Evolutionary conservation across 2,113 vertebrate species (phyloP).

Genomic region (Tychaedon coryphoeus): DNA sequence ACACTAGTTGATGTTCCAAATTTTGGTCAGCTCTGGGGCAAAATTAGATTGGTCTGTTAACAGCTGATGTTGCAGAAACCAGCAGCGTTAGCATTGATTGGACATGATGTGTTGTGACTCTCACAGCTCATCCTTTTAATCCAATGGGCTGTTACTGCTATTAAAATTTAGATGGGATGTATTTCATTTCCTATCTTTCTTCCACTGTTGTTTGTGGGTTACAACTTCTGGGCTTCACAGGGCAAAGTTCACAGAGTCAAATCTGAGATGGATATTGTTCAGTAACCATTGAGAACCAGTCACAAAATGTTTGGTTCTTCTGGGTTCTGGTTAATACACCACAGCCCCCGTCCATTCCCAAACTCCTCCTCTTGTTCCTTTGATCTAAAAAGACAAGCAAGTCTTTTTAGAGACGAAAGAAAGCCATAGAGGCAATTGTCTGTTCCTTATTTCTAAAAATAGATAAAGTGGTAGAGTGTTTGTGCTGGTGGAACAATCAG

Average conservation of each 20-base stretch:
- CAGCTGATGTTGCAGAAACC: not conserved
- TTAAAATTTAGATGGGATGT: not conserved
- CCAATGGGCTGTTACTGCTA: not conserved
- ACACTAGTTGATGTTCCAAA: not conserved
- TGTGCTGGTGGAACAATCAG: not conserved
- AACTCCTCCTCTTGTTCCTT: not conserved
- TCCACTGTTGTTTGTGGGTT: not conserved
- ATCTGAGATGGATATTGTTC: not conserved
- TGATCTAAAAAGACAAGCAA: not conserved
- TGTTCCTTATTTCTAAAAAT: not conserved
- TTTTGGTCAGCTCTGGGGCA: not conserved
- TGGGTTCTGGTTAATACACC: not conserved
- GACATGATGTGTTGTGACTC: not conserved
- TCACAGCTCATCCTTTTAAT: not conserved
- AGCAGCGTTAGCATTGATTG: not conserved
- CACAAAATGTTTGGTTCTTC: not conserved
- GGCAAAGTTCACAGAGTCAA: not conserved
- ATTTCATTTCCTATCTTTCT: not conserved
- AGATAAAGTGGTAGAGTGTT: not conserved
- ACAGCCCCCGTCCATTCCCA: rapidly evolving
- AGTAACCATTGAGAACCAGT: not conserved
- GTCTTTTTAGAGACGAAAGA: not conserved
- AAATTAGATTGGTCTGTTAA: not conserved
- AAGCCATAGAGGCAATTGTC: not conserved
- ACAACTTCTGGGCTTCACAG: not conserved